phyloP scores from a whole-genome alignment of 2,797 vertebrate genomes.

The Simalia tracyae region DNA sequence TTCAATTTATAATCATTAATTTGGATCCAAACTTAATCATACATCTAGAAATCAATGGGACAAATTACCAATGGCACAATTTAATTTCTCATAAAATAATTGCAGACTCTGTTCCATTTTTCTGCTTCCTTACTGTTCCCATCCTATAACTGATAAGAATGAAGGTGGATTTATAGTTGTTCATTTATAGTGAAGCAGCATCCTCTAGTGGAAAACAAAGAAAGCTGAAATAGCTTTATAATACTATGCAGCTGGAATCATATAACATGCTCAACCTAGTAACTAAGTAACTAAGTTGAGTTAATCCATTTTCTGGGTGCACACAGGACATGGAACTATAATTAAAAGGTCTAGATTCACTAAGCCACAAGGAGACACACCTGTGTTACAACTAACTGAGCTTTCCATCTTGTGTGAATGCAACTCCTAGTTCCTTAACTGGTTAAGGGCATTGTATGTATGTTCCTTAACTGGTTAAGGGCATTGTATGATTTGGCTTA shows the following conservation, averaged over 20 bases:
- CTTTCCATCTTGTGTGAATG: not conserved
- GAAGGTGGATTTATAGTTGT: not conserved
- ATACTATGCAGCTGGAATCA: not conserved
- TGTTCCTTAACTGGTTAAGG: not conserved
- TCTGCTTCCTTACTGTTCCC: not conserved
- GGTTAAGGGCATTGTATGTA: not conserved
- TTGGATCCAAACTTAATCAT: not conserved
- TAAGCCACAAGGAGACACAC: not conserved
- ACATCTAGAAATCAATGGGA: not conserved
- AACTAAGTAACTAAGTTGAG: not conserved
- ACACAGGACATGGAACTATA: not conserved
- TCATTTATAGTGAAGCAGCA: slow-evolving; percentile 22
- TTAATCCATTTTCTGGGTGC: not conserved
- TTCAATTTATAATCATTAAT: not conserved
- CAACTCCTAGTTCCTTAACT: not conserved
- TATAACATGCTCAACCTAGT: not conserved
- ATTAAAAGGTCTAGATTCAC: not conserved
- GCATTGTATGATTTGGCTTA: not conserved
- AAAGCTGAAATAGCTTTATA: not conserved
- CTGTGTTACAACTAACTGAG: not conserved
- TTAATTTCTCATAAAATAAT: not conserved
- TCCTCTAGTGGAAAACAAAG: slow-evolving; percentile 17
- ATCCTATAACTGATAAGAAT: not conserved
- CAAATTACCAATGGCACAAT: not conserved
- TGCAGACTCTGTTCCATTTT: not conserved